Evolutionary conservation across 2,888 invertebrate genomes (phyloP), one percentile per base, ranked within the genome.

Genomic region (Diarsia mendica): DNA sequence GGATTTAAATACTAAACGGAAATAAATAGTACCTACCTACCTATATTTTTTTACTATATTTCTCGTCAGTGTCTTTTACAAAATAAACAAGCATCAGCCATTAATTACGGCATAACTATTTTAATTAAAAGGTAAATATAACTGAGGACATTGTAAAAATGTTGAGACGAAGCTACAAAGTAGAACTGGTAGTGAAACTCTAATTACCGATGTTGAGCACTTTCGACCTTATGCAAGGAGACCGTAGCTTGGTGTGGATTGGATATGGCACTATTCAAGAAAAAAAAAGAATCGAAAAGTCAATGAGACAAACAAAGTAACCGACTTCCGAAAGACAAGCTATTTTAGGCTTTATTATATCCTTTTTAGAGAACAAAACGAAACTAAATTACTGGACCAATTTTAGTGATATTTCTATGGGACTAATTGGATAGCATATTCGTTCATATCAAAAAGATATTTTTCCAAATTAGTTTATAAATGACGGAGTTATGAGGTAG

Each of bases 111-210:
- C 55, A 48, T 72, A 83, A 82, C 79, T 70, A 72, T 82, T 83
- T 83, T 86, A 85, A 84, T 86, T 79, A 85, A 78, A 87, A 75
- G 75, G 83, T 75, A 83, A 87, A 84, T 86, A 79, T 79, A 82
- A 70, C 60, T 67, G 67, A 63, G 58, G 4, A 74, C 68, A 80
- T 85, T 79, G 75, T 79, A 85, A 87, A 84, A 88, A 85, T 70
- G 79, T 79, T 78, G 77, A 69, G 72, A 72, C 58, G 75, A 23
- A 46, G n/a, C 77, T 72, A 80, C 85, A 80, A 84, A 88, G 84
- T 79, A 72, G 77, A 84, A 82, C 79, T 75, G 74, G 77, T 70
- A 80, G 84, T 68, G 84, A 77, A 83, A 88, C 84, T 83, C 72
- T 85, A 87, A 87, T 87, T 88, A 87, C 70, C 65, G 72, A 46